Evolutionary conservation across 2,888 invertebrate genomes (phyloP).

Genomic region (Torymus tubicola): DNA sequence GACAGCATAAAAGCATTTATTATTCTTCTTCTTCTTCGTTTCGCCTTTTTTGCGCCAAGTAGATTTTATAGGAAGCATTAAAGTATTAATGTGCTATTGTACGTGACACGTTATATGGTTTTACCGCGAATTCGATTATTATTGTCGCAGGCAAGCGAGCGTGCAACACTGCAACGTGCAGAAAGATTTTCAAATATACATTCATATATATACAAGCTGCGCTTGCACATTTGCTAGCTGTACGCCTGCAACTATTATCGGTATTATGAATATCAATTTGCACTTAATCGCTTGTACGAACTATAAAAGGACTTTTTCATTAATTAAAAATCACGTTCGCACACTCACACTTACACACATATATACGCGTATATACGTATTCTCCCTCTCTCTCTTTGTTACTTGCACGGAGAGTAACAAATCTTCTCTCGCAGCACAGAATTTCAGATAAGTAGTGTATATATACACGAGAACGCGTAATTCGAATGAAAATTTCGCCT

Average conservation of each 20-base stretch:
- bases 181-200: too few relatives aligned
- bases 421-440: conserved; percentile 1
- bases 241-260: too few relatives aligned
- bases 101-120: conserved; percentile 1
- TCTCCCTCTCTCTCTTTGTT: too few relatives aligned
- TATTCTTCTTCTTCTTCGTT: background rate
- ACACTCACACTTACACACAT: too few relatives aligned
- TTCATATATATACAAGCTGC: too few relatives aligned
- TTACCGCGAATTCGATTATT: conserved; percentile 14
- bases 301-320: too few relatives aligned
- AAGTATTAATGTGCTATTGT: conserved; percentile 28
- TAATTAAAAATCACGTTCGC: too few relatives aligned
- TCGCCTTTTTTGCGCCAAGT: background rate
- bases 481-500: conserved; percentile 51
- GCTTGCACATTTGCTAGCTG: background rate
- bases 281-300: too few relatives aligned
- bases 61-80: conserved; percentile 2
- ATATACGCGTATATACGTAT: too few relatives aligned
- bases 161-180: too few relatives aligned
- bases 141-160: too few relatives aligned
- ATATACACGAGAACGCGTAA: background rate
- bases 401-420: conserved; percentile 7
- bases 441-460: conserved; percentile 39
- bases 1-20: background rate
- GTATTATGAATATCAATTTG: too few relatives aligned